Evolutionary conservation across 2,888 invertebrate species (phyloP).

Genomic region (Eilema griseolum): DNA sequence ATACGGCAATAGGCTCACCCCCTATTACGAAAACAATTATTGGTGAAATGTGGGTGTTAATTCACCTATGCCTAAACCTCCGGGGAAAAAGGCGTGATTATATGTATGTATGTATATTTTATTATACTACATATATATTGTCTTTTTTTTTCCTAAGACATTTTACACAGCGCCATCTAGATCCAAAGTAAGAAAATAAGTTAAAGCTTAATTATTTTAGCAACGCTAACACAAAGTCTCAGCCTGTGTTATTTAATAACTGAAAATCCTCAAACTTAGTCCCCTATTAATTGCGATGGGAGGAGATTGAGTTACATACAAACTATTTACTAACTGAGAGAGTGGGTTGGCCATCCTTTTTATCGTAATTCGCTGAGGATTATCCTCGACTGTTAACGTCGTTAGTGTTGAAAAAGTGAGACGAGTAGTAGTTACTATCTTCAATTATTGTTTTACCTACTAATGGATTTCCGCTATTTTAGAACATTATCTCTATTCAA

Average conservation of each 20-base stretch:
- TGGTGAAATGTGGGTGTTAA: too few relatives aligned
- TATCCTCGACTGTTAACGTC: not conserved
- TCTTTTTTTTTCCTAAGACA: not conserved
- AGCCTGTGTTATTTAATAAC: not conserved
- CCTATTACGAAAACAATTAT: too few relatives aligned
- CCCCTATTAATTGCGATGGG: not conserved
- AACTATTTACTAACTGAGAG: not conserved
- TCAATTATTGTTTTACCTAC: not conserved
- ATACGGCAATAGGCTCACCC: too few relatives aligned
- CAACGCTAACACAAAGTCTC: not conserved
- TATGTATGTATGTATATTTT: too few relatives aligned
- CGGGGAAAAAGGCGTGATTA: too few relatives aligned
- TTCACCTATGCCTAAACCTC: too few relatives aligned
- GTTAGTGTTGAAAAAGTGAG: not conserved
- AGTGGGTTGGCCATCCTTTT: not conserved
- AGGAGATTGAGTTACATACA: not conserved
- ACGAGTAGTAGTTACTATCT: not conserved
- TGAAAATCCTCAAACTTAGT: not conserved
- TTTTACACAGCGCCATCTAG: not conserved
- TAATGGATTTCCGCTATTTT: not conserved
- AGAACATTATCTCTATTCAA: too few relatives aligned
- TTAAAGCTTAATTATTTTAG: not conserved
- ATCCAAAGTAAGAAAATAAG: too few relatives aligned
- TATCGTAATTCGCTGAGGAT: not conserved
- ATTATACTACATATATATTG: too few relatives aligned